These are phyloP conservation scores for Sula dactylatra DNA, from an alignment of 2,113 vertebrate species.

Conservation along the genomic window DNA sequence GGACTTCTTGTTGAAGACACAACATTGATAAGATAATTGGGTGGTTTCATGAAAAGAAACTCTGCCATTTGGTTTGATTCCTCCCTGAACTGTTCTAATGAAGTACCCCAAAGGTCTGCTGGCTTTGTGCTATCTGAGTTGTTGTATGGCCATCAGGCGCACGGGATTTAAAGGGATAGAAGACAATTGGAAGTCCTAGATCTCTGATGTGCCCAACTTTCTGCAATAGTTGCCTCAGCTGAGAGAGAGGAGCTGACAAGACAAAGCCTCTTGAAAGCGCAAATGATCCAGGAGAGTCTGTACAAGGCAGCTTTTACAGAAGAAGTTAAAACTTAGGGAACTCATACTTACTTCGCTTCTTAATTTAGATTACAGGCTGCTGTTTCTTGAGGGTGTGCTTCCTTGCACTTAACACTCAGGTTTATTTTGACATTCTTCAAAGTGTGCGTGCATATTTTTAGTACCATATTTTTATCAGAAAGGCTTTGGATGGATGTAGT, in stretches of 20 bases:
- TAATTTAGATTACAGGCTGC: background rate
- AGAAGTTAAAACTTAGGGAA: background rate
- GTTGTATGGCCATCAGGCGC: background rate
- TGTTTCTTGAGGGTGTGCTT: background rate
- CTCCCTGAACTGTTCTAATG: background rate
- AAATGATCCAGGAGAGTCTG: background rate
- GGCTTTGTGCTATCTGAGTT: background rate
- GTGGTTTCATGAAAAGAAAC: background rate
- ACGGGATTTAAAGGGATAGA: background rate
- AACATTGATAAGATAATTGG: background rate
- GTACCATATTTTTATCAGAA: fast-evolving
- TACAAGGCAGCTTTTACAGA: background rate
- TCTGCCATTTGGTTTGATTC: background rate
- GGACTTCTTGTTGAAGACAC: background rate
- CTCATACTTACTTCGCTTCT: background rate
- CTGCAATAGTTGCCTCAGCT: background rate
- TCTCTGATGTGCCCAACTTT: background rate
- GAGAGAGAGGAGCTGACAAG: background rate
- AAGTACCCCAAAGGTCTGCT: background rate
- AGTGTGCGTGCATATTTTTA: background rate
- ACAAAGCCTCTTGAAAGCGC: background rate
- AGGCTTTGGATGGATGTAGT: background rate
- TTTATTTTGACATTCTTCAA: background rate
- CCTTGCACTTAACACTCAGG: background rate
- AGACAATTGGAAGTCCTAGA: background rate